These are phyloP conservation scores for Drosophila infuscata DNA, from an alignment of 2,888 invertebrate species.

Conservation along the genomic window DNA sequence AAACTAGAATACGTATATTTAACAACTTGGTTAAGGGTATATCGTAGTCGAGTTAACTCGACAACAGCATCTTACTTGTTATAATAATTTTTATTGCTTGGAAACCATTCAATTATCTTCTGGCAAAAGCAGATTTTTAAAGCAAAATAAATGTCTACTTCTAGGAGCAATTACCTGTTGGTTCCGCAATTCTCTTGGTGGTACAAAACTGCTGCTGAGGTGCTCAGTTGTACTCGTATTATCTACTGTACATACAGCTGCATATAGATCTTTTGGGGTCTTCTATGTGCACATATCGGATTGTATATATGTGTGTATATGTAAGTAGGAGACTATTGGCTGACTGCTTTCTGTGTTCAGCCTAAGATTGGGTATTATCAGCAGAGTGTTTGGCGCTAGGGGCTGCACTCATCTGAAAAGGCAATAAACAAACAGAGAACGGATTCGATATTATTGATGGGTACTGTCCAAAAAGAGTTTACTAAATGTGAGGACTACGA, in stretches of 20 bases:
- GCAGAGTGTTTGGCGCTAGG: slow-evolving; percentile 30
- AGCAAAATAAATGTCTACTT: not conserved
- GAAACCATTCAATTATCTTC: not conserved
- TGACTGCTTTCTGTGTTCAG: slow-evolving; percentile 23
- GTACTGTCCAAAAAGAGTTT: slow-evolving; percentile 16
- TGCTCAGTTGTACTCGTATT: slow-evolving; percentile 57
- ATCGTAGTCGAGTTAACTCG: too few species aligned
- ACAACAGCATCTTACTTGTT: too few species aligned
- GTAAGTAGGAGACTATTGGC: slow-evolving; percentile 22
- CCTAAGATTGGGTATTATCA: slow-evolving; percentile 30
- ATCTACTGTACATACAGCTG: slow-evolving; percentile 47
- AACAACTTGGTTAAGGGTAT: too few species aligned
- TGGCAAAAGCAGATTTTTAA: not conserved
- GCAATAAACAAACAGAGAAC: slow-evolving; percentile 37
- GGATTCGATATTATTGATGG: slow-evolving; percentile 32
- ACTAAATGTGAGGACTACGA: slow-evolving; percentile 10
- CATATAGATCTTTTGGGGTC: slow-evolving; percentile 30
- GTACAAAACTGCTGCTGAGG: slow-evolving; percentile 59
- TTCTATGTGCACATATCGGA: slow-evolving; percentile 47
- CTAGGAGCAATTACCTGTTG: slow-evolving; percentile 71
- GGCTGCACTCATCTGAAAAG: slow-evolving; percentile 59
- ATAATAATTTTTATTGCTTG: not conserved
- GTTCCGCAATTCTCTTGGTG: slow-evolving; percentile 81
- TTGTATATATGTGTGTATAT: not conserved
- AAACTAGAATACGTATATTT: too few species aligned